phyloP scores from a whole-genome alignment of 2,888 invertebrate species.

The Tipula unca region DNA sequence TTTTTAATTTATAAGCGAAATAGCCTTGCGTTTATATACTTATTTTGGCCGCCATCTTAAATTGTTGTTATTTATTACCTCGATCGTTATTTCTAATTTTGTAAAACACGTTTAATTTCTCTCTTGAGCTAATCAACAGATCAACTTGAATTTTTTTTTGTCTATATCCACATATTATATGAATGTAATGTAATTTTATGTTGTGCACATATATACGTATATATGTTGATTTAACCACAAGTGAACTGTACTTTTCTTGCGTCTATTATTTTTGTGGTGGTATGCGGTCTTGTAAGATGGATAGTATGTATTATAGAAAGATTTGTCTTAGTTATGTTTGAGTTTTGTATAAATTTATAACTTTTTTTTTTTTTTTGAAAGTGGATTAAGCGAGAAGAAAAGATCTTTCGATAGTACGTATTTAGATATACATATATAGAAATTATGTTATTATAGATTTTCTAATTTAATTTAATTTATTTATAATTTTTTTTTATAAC shows the following conservation, averaged over 20 bases:
- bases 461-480: constrained; percentile 14
- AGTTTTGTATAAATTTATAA: neutral
- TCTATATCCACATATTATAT: neutral
- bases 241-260: neutral
- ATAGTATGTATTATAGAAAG: neutral
- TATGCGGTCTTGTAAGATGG: neutral
- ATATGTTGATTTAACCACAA: neutral
- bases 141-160: neutral
- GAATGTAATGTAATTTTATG: neutral
- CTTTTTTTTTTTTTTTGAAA: neutral
- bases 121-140: neutral
- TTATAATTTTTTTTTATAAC: neutral
- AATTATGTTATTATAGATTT: neutral
- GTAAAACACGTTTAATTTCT: neutral
- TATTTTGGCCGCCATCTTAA: neutral
- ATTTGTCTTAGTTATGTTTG: neutral
- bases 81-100: neutral
- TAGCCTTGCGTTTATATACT: neutral
- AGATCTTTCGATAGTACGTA: neutral
- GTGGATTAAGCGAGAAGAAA: constrained; percentile 8
- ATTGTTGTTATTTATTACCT: neutral
- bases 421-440: neutral
- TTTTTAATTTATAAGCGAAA: neutral
- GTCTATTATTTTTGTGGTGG: neutral
- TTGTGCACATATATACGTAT: neutral